Conservation (phyloP, 1,140 invertebrate species). For the Zaprionus vittiger region DNA sequence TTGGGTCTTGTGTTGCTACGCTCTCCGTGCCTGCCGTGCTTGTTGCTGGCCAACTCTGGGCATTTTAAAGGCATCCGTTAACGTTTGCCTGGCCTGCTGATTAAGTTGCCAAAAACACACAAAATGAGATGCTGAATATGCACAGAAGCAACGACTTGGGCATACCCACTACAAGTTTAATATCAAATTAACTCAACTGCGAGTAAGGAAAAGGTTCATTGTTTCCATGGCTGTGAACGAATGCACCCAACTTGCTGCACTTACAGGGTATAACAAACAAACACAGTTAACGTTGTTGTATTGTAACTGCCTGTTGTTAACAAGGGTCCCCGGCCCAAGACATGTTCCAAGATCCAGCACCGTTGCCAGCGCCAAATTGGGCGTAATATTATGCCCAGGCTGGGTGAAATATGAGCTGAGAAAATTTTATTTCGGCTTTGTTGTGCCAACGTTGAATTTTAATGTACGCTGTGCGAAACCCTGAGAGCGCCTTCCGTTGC, state of each 20-base stretch:
- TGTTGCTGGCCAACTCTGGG: conserved; percentile 39
- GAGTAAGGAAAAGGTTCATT: too few species aligned
- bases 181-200: neutral
- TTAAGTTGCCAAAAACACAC: conserved; percentile 78
- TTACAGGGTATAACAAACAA: conserved; percentile 43
- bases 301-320: conserved; percentile 77
- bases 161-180: conserved; percentile 11
- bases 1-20: conserved; percentile 30
- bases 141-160: neutral
- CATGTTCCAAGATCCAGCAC: conserved; percentile 52
- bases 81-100: conserved; percentile 63
- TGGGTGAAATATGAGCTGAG: conserved; percentile 79
- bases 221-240: neutral
- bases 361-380: conserved; percentile 70
- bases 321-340: conserved; percentile 67
- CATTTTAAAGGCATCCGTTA: conserved; percentile 78
- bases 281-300: conserved; percentile 71
- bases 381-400: conserved; percentile 74
- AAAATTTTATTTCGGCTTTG: conserved; percentile 77
- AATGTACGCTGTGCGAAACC: conserved; percentile 27
- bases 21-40: conserved; percentile 29
- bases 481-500: conserved; percentile 29
- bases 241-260: neutral
- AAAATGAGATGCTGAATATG: conserved; percentile 25
- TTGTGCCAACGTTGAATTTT: conserved; percentile 54